Conservation (phyloP, 2,888 invertebrate genomes). For the Pristionchus fissidentatus region DNA sequence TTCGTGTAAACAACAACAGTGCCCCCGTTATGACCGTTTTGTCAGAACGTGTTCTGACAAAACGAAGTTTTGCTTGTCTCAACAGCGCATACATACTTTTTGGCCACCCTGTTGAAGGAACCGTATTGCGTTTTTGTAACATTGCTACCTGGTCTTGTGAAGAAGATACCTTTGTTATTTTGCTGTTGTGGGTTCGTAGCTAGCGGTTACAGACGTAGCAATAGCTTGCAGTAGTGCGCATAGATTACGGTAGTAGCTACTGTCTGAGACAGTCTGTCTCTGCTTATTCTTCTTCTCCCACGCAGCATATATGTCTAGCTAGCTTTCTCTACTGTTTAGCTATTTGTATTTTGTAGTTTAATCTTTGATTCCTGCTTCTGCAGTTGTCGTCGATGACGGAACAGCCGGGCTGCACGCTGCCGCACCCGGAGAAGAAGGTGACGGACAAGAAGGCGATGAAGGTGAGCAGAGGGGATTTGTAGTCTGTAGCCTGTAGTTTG, state of each 20-base stretch:
- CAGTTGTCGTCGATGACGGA: slow-evolving; percentile 16
- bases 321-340: not conserved
- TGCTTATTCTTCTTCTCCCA: not conserved
- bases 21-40: too few species aligned
- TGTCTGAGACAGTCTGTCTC: not conserved
- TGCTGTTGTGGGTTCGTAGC: not conserved
- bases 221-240: too few species aligned
- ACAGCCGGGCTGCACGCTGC: not conserved
- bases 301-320: not conserved
- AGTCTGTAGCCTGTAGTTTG: not conserved
- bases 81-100: too few species aligned
- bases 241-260: not conserved
- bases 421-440: slow-evolving; percentile 30
- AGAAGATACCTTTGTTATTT: not conserved
- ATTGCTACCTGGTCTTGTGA: too few species aligned
- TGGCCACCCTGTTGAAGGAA: too few species aligned
- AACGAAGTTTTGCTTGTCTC: too few species aligned
- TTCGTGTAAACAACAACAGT: too few species aligned
- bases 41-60: too few species aligned
- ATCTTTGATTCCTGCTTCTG: slow-evolving; percentile 1
- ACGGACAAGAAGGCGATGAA: slow-evolving; percentile 41
- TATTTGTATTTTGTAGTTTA: slow-evolving; percentile 3
- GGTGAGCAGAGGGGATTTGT: not conserved
- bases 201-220: not conserved
- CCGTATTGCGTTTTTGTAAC: too few species aligned